These are phyloP conservation scores for Mus minutoides DNA, from an alignment of 2,797 vertebrate species.

Conservation along the genomic window DNA sequence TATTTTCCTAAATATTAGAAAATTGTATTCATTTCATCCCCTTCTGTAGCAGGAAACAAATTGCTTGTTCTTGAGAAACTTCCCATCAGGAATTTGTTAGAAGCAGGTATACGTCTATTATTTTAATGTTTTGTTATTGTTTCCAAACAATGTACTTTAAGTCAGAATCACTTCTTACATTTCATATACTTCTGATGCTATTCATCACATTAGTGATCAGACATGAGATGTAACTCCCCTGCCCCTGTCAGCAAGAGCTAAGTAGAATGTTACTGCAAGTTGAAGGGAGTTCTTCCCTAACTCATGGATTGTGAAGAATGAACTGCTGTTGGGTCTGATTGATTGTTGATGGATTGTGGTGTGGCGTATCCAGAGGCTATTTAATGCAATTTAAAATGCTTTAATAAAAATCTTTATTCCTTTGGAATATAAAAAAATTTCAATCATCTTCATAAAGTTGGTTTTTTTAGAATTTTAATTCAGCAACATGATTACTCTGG, in stretches of 20 bases:
- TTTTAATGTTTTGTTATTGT: conserved; percentile 95
- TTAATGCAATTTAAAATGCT: conserved; percentile 99
- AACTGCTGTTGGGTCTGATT: conserved; percentile 96
- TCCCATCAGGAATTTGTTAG: conserved; percentile 93
- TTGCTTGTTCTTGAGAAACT: conserved; percentile 91
- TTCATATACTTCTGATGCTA: conserved; percentile 95
- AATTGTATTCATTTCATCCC: background rate
- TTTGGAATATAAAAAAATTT: too few relatives aligned
- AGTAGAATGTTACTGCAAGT: conserved; percentile 97
- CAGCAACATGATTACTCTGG: background rate
- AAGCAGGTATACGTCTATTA: conserved; percentile 93
- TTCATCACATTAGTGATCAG: conserved; percentile 97
- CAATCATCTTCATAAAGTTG: background rate
- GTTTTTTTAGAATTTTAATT: background rate
- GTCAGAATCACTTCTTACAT: conserved; percentile 93
- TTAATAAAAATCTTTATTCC: conserved; percentile 99
- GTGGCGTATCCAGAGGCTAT: conserved; percentile 96
- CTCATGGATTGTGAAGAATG: conserved; percentile 95
- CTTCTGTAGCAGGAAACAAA: conserved; percentile 93
- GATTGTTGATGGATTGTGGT: conserved; percentile 94
- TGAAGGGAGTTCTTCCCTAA: conserved; percentile 94
- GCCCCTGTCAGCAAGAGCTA: conserved; percentile 93
- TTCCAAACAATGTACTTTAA: conserved; percentile 93
- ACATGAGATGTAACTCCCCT: conserved; percentile 94
- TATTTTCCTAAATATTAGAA: background rate